These are phyloP conservation scores for Esox lucius DNA, from an alignment of 2,797 vertebrate species.

Conservation along the genomic window DNA sequence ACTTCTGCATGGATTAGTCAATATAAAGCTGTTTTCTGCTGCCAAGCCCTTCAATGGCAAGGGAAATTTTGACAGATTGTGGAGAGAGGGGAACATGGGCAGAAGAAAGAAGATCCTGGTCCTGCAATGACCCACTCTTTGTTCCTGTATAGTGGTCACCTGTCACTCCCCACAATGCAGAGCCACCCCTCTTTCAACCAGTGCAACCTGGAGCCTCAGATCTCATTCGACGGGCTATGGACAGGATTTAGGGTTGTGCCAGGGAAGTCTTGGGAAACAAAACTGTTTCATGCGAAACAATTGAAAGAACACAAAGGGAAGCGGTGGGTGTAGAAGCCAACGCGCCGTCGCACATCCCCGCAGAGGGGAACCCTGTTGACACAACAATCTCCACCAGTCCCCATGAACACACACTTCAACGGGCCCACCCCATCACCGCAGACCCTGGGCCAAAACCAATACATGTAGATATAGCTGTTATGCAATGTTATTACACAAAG, in stretches of 20 bases:
- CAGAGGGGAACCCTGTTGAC: constrained; percentile 4
- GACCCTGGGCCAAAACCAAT: not conserved
- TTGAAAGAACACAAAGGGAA: constrained; percentile 50
- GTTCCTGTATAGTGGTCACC: constrained; percentile 77
- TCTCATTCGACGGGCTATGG: constrained; percentile 60
- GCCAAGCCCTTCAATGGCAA: constrained; percentile 71
- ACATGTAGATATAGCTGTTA: not conserved
- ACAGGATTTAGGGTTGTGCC: constrained; percentile 58
- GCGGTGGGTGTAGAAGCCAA: constrained; percentile 33
- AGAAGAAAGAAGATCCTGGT: constrained; percentile 74
- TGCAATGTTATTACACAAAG: not conserved
- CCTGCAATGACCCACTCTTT: constrained; percentile 75
- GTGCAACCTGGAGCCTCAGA: constrained; percentile 55
- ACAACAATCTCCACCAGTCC: not conserved
- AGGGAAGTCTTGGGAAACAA: constrained; percentile 58
- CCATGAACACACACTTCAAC: not conserved
- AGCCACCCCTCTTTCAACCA: constrained; percentile 45
- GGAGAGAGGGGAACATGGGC: constrained; percentile 77
- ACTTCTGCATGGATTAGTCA: constrained; percentile 79
- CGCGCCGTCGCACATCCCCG: constrained; percentile 23
- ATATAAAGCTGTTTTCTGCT: constrained; percentile 80
- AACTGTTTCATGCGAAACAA: constrained; percentile 53
- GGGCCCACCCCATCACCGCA: not conserved
- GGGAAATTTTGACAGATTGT: constrained; percentile 82
- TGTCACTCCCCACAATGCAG: constrained; percentile 70